Evolutionary conservation across 64 coral and sea anemone genomes (phyloP).

Genomic region (Hydrozoanthus tunicans): DNA sequence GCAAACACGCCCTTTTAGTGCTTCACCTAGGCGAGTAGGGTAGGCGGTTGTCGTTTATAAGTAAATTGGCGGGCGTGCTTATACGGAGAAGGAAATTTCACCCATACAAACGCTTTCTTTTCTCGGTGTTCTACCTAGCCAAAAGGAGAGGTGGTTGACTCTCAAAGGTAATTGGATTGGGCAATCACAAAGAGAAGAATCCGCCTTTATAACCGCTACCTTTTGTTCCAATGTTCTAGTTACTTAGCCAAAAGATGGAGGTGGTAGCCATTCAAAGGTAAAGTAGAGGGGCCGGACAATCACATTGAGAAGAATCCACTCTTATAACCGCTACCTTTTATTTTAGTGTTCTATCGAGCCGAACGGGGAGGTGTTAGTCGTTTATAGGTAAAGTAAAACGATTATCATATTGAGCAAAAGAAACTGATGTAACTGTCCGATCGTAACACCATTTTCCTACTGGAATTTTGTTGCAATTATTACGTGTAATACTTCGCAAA

Average conservation of each 20-base stretch:
- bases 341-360: background rate
- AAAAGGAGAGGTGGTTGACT: background rate
- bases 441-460: too few species aligned
- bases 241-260: background rate
- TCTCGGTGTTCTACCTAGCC: background rate
- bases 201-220: background rate
- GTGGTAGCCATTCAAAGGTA: too few species aligned
- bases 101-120: background rate
- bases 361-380: too few species aligned
- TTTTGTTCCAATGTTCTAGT: conserved; percentile 1
- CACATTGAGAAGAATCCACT: too few species aligned
- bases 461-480: too few species aligned
- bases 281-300: too few species aligned
- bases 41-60: background rate
- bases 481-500: too few species aligned
- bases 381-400: too few species aligned
- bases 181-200: background rate
- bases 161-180: background rate
- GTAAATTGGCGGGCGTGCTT: background rate
- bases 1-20: conserved; percentile 33
- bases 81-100: background rate
- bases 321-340: background rate
- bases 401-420: too few species aligned
- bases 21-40: background rate
- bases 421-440: too few species aligned